A percentile compares a stretch with the other conserved stretches of the same genome.
phyloP scores from a whole-genome alignment of 2,888 invertebrate species.

The Calameuta idolon region DNA sequence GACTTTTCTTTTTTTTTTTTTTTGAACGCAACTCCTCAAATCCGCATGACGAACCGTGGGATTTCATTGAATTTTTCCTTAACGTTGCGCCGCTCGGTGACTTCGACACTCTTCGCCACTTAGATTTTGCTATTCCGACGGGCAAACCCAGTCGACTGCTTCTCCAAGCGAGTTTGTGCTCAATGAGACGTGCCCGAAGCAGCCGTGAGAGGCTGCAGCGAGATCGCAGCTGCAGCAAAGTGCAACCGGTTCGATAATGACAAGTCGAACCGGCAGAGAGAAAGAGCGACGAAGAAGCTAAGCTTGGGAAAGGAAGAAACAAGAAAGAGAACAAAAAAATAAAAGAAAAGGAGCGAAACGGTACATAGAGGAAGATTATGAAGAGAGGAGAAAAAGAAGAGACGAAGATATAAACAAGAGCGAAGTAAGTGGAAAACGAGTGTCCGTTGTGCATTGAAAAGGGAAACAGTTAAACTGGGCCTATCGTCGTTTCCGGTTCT shows the following conservation, averaged over 20 bases:
- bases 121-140: background rate
- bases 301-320: conserved; percentile 14
- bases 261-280: background rate
- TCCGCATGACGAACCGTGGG: background rate
- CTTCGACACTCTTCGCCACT: background rate
- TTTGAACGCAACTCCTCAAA: background rate
- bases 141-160: background rate
- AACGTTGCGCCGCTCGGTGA: background rate
- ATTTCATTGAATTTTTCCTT: background rate
- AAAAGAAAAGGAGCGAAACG: background rate
- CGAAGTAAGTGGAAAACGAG: background rate
- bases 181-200: conserved; percentile 38
- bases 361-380: background rate
- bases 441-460: background rate
- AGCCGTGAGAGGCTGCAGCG: conserved; percentile 35
- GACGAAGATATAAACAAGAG: background rate
- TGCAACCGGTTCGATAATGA: conserved; percentile 29
- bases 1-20: too few species aligned
- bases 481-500: conserved; percentile 21
- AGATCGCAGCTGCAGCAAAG: conserved; percentile 35
- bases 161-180: conserved; percentile 28
- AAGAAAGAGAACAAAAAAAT: background rate
- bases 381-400: background rate
- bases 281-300: background rate
- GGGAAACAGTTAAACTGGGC: conserved; percentile 34